Base-by-base conservation (phyloP, 2,113 vertebrate species). In the Mus pahari region DNA sequence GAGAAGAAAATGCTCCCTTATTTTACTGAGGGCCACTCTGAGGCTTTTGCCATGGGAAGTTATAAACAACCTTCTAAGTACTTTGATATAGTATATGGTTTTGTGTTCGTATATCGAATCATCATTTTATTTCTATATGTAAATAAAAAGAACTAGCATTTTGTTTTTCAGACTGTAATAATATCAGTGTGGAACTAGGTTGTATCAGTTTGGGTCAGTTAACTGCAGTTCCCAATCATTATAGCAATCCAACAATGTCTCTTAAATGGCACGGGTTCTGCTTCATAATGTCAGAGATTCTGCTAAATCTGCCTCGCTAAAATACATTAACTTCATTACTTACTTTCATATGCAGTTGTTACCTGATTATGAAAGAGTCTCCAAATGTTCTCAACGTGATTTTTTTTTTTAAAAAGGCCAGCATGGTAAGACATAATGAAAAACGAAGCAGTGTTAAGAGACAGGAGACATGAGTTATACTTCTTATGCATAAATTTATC, bases 131-230 rank as follows among this genome's bases (percentile, higher is more conserved):
- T 82, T 84, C 11, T 93, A 55, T 17, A 28, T 90, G 17, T 79
- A 95, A 96, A 82, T 55, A 89, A 22, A 48, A 87, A 74, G 0
- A 86, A 22, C 77, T 39, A 36, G 6, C 84, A 78, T 17, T 17
- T 19, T 81, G 55, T 92, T 93, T 74, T 94, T 95, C 48, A 96
- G 4, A 87, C 26, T 28, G 86, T 28, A 94, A 90, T 45, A 20
- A 93, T 96, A 82, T 90, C 20, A 92, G 16, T 93, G 66, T 17
- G 26, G 3, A 39, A 96, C 91, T 58, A 94, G 3, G 48, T 91
- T 53, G 79, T 96, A 62, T 94, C 6, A 77, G 28, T 88, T 97
- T 96, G 14, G 60, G 55, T 96, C 86, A 90, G 77, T 86, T 96
- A 95, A 93, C 75, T 0, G 0, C 86, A 83, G 36, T 39, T 96